These are phyloP conservation scores for Parochlus steinenii DNA, from an alignment of 2,888 invertebrate genomes.

Conservation along the genomic window DNA sequence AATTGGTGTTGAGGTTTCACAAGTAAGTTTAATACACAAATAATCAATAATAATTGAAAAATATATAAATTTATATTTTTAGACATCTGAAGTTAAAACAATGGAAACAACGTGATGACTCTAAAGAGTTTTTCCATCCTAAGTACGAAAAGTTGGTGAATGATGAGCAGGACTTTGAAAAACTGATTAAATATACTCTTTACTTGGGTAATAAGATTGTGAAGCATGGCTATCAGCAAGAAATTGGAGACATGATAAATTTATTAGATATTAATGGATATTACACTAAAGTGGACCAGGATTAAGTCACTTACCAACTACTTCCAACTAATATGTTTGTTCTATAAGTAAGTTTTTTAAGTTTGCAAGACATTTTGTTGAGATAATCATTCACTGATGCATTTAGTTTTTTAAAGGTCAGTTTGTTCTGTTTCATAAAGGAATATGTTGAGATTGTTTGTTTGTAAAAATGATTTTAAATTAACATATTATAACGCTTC, in stretches of 20 bases:
- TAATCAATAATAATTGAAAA: neutral
- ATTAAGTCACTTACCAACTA: no score
- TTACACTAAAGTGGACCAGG: constrained; percentile 20
- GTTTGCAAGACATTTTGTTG: no score
- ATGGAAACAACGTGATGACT: constrained; percentile 18
- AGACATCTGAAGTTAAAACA: constrained; percentile 23
- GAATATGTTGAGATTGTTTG: no score
- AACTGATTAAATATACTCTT: constrained; percentile 25
- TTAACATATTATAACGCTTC: no score
- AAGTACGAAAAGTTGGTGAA: constrained; percentile 23
- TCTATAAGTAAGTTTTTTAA: no score
- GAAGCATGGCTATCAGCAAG: constrained; percentile 27
- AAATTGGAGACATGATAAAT: constrained; percentile 27
- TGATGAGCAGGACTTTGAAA: constrained; percentile 27
- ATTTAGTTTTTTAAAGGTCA: no score
- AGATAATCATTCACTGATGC: no score
- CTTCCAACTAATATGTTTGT: no score
- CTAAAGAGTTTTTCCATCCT: constrained; percentile 24
- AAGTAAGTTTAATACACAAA: constrained; percentile 13
- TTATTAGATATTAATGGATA: constrained; percentile 28
- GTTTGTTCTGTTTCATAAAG: no score
- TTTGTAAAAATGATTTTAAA: no score
- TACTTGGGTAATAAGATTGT: constrained; percentile 29
- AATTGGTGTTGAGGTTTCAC: constrained; percentile 52
- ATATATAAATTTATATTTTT: neutral